Evolutionary conservation across 2,888 invertebrate genomes (phyloP), one percentile per base, ranked within the genome.

Genomic region (Tinea trinotella): DNA sequence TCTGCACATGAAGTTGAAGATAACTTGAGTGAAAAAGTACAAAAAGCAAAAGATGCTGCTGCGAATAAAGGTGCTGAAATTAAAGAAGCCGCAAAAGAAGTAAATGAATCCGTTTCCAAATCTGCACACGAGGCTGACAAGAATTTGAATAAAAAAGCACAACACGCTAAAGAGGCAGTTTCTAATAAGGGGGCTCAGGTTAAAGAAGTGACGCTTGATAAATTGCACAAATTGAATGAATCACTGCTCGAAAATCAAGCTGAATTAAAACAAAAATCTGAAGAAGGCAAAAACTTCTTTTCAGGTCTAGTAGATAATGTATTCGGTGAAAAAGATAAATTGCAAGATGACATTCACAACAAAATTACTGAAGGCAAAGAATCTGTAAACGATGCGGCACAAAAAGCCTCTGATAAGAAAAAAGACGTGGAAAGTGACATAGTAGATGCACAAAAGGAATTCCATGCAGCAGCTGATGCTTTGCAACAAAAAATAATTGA

Each of bases 321-420:
- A 30, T 82, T 82, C 54, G 82, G 83, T 5, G 81, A 82, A 54
- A 86, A 84, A 61, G 85, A 85, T 15, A 84, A 84, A 63, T 60
- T 82, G 4, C 84, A 85, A 63, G 74, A 74, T 56, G 81, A 78
- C 57, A 64, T 82, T 0, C 82, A 79, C 61, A 67, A 61, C 9
- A 84, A 82, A 63, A 65, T 76, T 18, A 60, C 70, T 17, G 78
- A 83, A 62, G 70, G 76, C 10, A 76, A 84, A 57, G 75, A 80
- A 55, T 68, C 72, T 1, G 75, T 74, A n/a, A 74, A 74, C 46
- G 69, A 80, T 54, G 59, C 72, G 24, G 46, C 70, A 19, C 71
- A 76, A 34, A 72, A 82, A 59, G 78, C 70, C 4, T 63, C 73
- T 0, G 67, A 69, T 13, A 74, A 75, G 53, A 81, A 76, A 60